Evolutionary conservation across 2,888 invertebrate species (phyloP), one percentile per base, ranked within the genome.

Genomic region (Lasioglossum malachurum): DNA sequence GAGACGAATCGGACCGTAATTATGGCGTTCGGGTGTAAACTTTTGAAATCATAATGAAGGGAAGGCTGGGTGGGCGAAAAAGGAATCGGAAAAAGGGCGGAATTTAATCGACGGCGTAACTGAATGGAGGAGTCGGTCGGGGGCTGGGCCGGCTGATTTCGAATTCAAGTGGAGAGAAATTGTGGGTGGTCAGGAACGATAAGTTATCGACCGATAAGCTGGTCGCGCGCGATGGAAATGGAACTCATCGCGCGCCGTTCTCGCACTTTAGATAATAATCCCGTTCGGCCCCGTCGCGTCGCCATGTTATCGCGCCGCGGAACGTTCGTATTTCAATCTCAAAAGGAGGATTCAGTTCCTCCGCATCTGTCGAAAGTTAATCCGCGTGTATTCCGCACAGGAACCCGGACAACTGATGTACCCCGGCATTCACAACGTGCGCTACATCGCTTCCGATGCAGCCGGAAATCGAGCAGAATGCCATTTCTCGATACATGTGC

Each of bases 391-490:
- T 88, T 84, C 81, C 78, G 38, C 79, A 53, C 92, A 97, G 96
- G 96, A 96, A 88, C 96, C 97, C n/a, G 97, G 97, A 75, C 96
- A 96, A 83, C 93, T 96, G 83, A 96, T 97, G 91, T 95, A 96
- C 14, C 94, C 95, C 38, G 97, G 97, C 10, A 94, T 96, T 64
- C 97, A 97, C 93, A 96, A 96, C 79, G 96, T 97, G 35, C 96
- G 96, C 82, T 97, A 97, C 91, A 96, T 97, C 86, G 97, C 97
- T 31, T 96, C 96, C 87, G 97, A 97, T 93, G 96, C 96, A 44
- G 96, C 97, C 89, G 97, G 97, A 75, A 96, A 96, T 92, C 96
- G 96, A 89, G 96, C 96, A 74, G 96, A 96, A 88, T 97, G 97
- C 94, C 96, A 96, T 92, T 97, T 97, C 94, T 96, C 96, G 35